phyloP scores from a whole-genome alignment of 2,113 vertebrate genomes.

The Myrmecophaga tridactyla region DNA sequence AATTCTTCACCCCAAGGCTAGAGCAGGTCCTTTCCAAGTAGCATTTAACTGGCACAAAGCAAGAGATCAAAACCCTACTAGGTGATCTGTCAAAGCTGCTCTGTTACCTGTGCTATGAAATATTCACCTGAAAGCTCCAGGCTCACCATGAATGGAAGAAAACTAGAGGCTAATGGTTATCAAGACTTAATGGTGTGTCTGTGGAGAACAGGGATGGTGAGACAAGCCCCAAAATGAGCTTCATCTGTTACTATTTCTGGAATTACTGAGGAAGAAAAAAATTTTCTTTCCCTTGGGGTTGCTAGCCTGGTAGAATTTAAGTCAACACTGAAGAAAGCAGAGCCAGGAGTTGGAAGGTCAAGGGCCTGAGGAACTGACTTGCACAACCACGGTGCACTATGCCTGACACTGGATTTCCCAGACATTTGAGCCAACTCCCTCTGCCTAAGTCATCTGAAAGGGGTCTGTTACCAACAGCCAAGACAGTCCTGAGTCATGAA shows the following conservation, averaged over 20 bases:
- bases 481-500: background rate
- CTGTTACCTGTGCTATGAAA: background rate
- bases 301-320: background rate
- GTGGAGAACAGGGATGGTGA: background rate
- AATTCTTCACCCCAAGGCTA: background rate
- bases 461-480: background rate
- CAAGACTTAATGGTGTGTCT: background rate
- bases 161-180: background rate
- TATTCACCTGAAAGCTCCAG: background rate
- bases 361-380: background rate
- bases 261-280: background rate
- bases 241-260: background rate
- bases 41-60: background rate
- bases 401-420: background rate
- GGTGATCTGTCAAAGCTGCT: background rate
- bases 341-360: background rate
- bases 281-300: background rate
- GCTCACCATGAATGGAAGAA: background rate
- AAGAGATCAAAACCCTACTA: background rate
- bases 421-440: background rate
- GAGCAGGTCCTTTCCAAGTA: background rate
- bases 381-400: accelerated
- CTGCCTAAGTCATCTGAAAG: background rate
- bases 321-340: background rate
- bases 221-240: background rate